These are phyloP conservation scores for Numenius arquata DNA, from an alignment of 2,113 vertebrate species.

Conservation along the genomic window DNA sequence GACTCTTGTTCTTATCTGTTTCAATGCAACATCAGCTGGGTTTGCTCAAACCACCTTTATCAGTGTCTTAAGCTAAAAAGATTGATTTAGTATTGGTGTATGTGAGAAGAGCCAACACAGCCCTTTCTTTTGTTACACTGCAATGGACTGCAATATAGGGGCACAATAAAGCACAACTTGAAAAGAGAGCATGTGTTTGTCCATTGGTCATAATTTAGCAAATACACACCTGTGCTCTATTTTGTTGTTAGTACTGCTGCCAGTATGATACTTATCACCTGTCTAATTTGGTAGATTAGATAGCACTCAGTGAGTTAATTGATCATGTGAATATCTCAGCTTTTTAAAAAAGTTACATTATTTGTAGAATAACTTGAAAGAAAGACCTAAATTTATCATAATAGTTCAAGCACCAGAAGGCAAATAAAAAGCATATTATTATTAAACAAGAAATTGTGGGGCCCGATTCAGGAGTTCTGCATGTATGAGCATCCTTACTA, in stretches of 20 bases:
- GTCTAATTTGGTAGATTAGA: neutral
- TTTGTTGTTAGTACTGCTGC: neutral
- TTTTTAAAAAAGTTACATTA: neutral
- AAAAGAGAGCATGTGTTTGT: neutral
- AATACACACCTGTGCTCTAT: neutral
- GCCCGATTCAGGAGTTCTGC: neutral
- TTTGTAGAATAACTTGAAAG: neutral
- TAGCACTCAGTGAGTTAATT: neutral
- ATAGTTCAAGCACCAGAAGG: neutral
- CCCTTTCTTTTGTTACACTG: neutral
- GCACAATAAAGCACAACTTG: neutral
- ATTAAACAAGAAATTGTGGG: neutral
- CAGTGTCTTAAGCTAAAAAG: neutral
- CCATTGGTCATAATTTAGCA: neutral
- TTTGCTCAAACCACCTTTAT: neutral
- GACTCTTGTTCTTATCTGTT: neutral
- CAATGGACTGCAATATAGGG: neutral
- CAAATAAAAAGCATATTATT: neutral
- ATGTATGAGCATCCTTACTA: neutral
- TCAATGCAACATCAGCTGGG: neutral
- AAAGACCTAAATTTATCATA: neutral
- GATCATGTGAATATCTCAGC: neutral
- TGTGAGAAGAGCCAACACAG: neutral
- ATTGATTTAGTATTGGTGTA: neutral
- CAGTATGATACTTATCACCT: neutral